Base-by-base conservation (phyloP, 2,113 vertebrate species). In the Euleptes europaea region DNA sequence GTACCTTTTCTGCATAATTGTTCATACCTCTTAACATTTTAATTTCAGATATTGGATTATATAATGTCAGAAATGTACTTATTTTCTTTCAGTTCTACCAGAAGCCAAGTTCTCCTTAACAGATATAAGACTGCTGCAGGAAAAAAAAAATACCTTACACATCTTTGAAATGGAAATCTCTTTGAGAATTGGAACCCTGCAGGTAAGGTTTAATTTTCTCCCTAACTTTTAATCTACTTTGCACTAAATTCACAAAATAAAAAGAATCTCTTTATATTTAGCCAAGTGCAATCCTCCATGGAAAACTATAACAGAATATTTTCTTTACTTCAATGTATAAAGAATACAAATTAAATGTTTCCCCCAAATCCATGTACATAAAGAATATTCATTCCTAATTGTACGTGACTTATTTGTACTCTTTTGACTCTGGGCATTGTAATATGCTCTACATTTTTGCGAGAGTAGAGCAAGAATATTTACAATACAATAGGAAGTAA, bases 401-500 rank as follows among this genome's bases (percentile, higher is more conserved):
- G 11, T 82, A 78, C 23, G 57, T 67, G 78, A 70, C 57, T 91
- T 93, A 80, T 88, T 93, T 88, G 9, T 90, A 85, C 76, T 21
- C 42, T 51, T 88, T 85, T 90, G 79, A 89, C 92, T 88, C 88
- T 89, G 73, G 83, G 80, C 84, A 79, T 80, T 72, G 74, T 84
- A 83, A 90, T 90, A 87, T 54, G 54, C 63, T 91, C 47, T 77
- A 86, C 69, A 91, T 28, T 88, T 77, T 84, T 93, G 76, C 38
- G 88, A 84, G 35, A 92, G n/a, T 83, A 86, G 14, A 87, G 42
- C 85, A 90, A 91, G 49, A 88, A 92, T 90, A 93, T 91, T 94
- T 94, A 49, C 7, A 90, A 92, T 74, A 90, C 3, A 94, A 87
- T 91, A 84, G 6, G 80, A 92, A 93, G 86, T 91, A 92, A 95